Conservation (phyloP, 2,113 vertebrate genomes). For the Dasyornis broadbenti region DNA sequence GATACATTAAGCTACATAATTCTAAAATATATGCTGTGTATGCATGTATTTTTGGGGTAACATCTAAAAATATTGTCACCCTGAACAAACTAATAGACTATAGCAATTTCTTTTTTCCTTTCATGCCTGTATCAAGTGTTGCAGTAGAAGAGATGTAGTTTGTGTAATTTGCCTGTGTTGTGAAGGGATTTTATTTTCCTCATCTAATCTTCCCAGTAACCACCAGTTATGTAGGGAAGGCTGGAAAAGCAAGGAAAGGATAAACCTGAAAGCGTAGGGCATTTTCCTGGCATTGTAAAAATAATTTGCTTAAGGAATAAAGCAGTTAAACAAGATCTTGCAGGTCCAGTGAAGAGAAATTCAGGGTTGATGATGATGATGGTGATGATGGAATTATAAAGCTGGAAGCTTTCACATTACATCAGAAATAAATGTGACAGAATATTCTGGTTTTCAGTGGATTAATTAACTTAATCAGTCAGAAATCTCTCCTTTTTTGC, state of each 20-base stretch:
- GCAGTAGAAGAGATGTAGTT: not conserved
- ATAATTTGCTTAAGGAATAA: not conserved
- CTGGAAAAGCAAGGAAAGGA: not conserved
- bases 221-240: not conserved
- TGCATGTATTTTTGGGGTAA: not conserved
- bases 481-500: too few relatives aligned
- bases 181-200: not conserved
- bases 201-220: not conserved
- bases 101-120: not conserved
- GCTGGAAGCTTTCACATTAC: not conserved
- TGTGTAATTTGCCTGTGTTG: not conserved
- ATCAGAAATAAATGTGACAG: not conserved
- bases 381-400: not conserved
- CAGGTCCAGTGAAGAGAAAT: not conserved
- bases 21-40: not conserved
- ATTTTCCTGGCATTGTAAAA: not conserved
- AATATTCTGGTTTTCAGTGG: not conserved
- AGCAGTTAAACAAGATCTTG: not conserved
- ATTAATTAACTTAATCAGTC: too few relatives aligned
- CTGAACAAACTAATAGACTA: not conserved
- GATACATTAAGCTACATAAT: fast-evolving
- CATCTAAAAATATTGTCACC: not conserved
- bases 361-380: not conserved
- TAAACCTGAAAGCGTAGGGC: not conserved
- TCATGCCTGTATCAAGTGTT: not conserved